Conservation (phyloP, 1,140 invertebrate species). For the Holcopasites calliopsidis region DNA sequence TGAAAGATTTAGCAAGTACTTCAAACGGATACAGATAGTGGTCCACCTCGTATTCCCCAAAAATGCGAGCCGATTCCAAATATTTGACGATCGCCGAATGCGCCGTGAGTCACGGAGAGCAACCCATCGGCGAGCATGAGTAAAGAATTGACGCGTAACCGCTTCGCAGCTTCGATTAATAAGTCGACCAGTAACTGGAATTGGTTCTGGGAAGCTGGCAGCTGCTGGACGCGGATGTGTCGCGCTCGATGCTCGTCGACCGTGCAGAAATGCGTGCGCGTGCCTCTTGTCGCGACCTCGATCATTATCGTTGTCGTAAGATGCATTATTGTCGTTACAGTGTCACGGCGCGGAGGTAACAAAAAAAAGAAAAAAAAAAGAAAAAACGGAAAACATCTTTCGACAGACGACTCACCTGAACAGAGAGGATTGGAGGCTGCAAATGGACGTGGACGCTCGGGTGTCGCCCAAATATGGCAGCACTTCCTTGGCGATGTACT, state of each 20-base stretch:
- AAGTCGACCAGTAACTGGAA: constrained; percentile 3
- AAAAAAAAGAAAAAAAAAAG: background rate
- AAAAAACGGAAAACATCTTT: background rate
- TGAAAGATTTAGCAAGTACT: too few relatives aligned
- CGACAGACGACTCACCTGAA: constrained; percentile 84
- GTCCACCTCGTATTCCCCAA: too few relatives aligned
- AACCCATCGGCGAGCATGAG: background rate
- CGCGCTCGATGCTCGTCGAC: background rate
- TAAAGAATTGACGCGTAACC: too few relatives aligned
- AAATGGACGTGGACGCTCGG: constrained; percentile 91
- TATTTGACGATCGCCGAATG: too few relatives aligned
- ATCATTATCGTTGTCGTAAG: constrained; percentile 14
- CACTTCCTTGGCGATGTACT: constrained; percentile 90
- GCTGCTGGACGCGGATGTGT: constrained; percentile 17
- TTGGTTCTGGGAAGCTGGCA: constrained; percentile 33
- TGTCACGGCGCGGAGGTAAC: background rate
- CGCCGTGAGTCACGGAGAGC: too few relatives aligned
- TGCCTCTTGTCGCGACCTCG: constrained; percentile 7
- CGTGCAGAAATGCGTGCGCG: constrained; percentile 3
- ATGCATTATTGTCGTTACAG: too few relatives aligned
- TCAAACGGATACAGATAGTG: too few relatives aligned
- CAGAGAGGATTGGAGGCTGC: constrained; percentile 92
- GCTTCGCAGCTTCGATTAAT: constrained; percentile 28
- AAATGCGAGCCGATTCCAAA: too few relatives aligned
- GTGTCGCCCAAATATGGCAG: constrained; percentile 92